Base-by-base conservation (phyloP, 2,888 invertebrate genomes). In the Eugnorisma glareosa region DNA sequence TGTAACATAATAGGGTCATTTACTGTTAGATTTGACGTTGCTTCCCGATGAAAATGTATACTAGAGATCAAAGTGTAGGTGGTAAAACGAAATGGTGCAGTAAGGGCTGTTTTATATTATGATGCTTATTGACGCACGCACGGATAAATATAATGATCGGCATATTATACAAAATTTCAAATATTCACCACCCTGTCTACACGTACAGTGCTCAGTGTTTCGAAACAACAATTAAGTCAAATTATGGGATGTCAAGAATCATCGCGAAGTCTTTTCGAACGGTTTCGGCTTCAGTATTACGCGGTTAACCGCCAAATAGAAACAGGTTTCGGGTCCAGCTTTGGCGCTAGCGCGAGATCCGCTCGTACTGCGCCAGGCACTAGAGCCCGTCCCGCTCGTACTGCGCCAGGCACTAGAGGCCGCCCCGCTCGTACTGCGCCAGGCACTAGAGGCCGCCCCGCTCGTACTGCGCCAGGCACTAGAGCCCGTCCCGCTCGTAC, bases 381-480 rank as follows among this genome's bases (percentile, higher is more conserved):
- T 68, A 57, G 45, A 37, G 57, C 31, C n/a, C n/a, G n/a, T n/a
- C 57, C 4, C 57, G 48, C 67, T 98, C 98, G 98, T 99, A 93
- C 99, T 99, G 45, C 24, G 24, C 78, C 97, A 98, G 87, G 37
- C 77, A 75, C 45, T 48, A 31, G 35, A 15, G 69, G n/a, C n/a
- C n/a, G n/a, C 82, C 79, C 85, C 82, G 72, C 85, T 43, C 99
- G 99, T 94, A 98, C 21, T 45, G 83, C 75, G 75, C 11, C 61
- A 21, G 21, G 7, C 35, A 35, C 24, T 61, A 57, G 15, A 57
- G 54, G 28, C 13, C 13, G 5, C 4, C 28, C 4, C 57, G 54
- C 67, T 98, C 98, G 98, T 99, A 93, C 99, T 99, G 57, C 28
- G 81, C 77, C 61, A n/a, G n/a, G n/a, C n/a, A n/a, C n/a, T 70